Base-by-base conservation (phyloP, 2,113 vertebrate species). In the Setophaga coronata region DNA sequence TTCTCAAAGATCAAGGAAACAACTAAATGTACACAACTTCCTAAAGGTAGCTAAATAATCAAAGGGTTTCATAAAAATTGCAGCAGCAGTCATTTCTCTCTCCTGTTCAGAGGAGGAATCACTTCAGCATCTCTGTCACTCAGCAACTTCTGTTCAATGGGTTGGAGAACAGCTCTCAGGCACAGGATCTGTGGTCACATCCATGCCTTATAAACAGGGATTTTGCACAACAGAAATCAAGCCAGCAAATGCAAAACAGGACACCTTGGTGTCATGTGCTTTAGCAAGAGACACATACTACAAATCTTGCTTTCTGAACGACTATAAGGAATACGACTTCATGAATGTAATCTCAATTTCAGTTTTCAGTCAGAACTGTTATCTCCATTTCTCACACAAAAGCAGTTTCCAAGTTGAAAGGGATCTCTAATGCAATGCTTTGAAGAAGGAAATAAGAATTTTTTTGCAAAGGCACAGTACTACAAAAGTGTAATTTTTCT, bases 131-230 rank as follows among this genome's bases (percentile, higher is more conserved):
- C 33, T 45, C 9, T 34, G 14, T 4, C 8, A 34, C 33, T 72
- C 20, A 7, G 7, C 16, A 57, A 38, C 10, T 78, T 64, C 42
- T 2, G 1, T 8, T 54, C 9, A 1, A 16, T 17, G 25, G n/a
- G 36, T 11, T 8, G 16, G 23, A 62, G 25, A 70, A 16, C 4
- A 73, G 6, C 20, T 66, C n/a, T 60, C 16, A 7, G 12, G 23
- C 13, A 50, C 15, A 28, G 53, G 13, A 56, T 43, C 40, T 56
- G 2, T 1, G 1, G 19, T 69, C 28, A 33, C 21, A 69, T 18
- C 10, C 1, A 0, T 3, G 8, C 7, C 15, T 31, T 64, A 21
- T 14, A 31, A 62, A 54, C 1, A 1, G 18, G 24, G 40, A 45
- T 36, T 48, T 26, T 26, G 28, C 12, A 53, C 25, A 69, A 38